Evolutionary conservation across 2,888 invertebrate species (phyloP), one percentile per base, ranked within the genome.

Genomic region (Nasonia oneida): DNA sequence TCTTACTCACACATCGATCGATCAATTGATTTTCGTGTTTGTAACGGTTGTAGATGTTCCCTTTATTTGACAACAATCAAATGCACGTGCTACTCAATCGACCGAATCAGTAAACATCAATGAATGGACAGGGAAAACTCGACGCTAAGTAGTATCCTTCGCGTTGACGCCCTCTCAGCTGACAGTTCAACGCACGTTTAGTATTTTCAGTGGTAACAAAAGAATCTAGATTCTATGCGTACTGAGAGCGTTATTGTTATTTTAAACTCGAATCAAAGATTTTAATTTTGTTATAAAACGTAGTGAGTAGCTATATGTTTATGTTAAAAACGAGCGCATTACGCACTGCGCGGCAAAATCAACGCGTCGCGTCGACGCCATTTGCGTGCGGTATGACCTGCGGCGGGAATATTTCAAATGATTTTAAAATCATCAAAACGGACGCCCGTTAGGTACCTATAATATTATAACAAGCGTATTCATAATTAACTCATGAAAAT

Each of bases 321-420:
- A 23, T n/a, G n/a, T 61, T n/a, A 61, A 61, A 61, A 61, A 61
- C 23, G n/a, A 61, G 57, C 23, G 57, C 57, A 23, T 8, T n/a
- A 61, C 23, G n/a, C 57, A 61, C 57, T 61, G 57, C 57, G 57
- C 57, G 57, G 57, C 57, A 61, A 61, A 61, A 61, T 61, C 57
- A 61, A 61, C 18, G 57, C 57, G 57, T 61, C 57, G 57, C 57
- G 57, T 61, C 57, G 57, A n/a, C 57, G 57, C 57, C 57, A 61
- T 61, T 61, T n/a, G 10, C 23, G 6, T n/a, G 57, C 29, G 29
- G 29, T 29, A 29, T 61, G 57, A 8, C 23, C 18, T 23, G 6
- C n/a, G 8, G 57, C 57, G 57, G 57, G 57, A 61, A n/a, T 61
- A 23, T 61, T 61, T 23, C 5, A 10, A 61, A 53, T 18, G 53